A percentile compares a stretch with the other conserved stretches of the same genome.
These are phyloP conservation scores for Cardiocondyla obscurior DNA, from an alignment of 1,140 invertebrate species.

Conservation along the genomic window DNA sequence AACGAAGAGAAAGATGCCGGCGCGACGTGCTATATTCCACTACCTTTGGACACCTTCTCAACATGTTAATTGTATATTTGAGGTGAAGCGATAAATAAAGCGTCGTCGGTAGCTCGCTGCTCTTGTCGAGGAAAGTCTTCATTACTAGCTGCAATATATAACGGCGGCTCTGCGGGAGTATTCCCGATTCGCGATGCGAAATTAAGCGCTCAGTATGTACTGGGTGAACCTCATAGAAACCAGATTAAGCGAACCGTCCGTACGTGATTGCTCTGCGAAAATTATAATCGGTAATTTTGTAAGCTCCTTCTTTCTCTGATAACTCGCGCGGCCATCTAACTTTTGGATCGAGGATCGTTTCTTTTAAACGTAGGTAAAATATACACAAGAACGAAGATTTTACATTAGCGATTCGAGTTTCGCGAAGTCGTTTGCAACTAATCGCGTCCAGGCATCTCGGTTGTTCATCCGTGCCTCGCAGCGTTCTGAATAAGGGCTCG, in stretches of 20 bases:
- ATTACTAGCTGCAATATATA: constrained; percentile 74
- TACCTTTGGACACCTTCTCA: constrained; percentile 64
- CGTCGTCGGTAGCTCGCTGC: constrained; percentile 62
- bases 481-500: constrained; percentile 62
- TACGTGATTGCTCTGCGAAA: background rate
- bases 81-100: constrained; percentile 74
- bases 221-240: constrained; percentile 55
- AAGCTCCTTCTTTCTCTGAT: background rate
- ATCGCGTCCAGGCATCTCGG: constrained; percentile 61
- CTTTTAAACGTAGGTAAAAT: background rate
- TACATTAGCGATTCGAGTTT: constrained; percentile 23
- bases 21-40: background rate
- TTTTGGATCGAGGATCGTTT: background rate
- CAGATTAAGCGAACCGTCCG: background rate
- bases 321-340: background rate
- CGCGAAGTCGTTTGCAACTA: constrained; percentile 34
- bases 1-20: background rate
- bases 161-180: constrained; percentile 60
- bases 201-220: constrained; percentile 60
- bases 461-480: constrained; percentile 59
- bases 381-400: background rate
- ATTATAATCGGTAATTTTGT: constrained; percentile 11
- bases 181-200: constrained; percentile 63
- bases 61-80: constrained; percentile 77
- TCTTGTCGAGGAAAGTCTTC: constrained; percentile 67